A percentile compares a stretch with the other conserved stretches of the same genome.
phyloP scores from a whole-genome alignment of 2,888 invertebrate genomes.

The Meandrusa payeni region DNA sequence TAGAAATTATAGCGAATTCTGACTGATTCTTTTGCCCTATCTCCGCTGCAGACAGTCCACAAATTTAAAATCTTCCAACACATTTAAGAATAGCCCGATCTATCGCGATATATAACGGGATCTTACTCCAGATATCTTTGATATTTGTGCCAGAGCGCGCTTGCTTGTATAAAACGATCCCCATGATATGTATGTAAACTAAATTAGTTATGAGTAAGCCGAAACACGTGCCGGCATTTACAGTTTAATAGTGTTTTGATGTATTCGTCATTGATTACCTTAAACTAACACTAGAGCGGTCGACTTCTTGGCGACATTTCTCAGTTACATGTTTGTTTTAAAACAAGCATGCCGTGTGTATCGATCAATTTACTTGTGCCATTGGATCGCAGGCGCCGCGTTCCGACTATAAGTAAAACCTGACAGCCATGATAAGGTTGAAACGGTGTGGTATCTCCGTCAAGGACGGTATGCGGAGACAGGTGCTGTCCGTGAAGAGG shows the following conservation, averaged over 20 bases:
- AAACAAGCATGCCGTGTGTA: constrained; percentile 50
- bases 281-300: constrained; percentile 10
- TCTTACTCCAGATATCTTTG: constrained; percentile 19
- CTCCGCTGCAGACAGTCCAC: too few relatives aligned
- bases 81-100: constrained; percentile 2
- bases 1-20: too few relatives aligned
- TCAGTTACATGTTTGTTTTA: constrained; percentile 47
- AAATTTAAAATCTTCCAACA: not conserved
- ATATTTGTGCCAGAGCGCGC: constrained; percentile 26
- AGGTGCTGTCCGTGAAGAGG: constrained; percentile 34
- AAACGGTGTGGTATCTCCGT: constrained; percentile 32
- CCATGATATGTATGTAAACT: constrained; percentile 10
- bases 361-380: constrained; percentile 27
- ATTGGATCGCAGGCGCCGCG: constrained; percentile 32
- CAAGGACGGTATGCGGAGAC: constrained; percentile 31
- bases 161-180: constrained; percentile 1
- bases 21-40: too few relatives aligned
- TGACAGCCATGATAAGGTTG: constrained; percentile 37
- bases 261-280: constrained; percentile 34
- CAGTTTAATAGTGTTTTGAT: constrained; percentile 41
- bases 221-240: constrained; percentile 36
- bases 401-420: constrained; percentile 32
- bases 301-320: constrained; percentile 27
- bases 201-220: constrained; percentile 14
- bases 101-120: not conserved